phyloP scores from a whole-genome alignment of 2,113 vertebrate genomes.

The Camelus bactrianus region DNA sequence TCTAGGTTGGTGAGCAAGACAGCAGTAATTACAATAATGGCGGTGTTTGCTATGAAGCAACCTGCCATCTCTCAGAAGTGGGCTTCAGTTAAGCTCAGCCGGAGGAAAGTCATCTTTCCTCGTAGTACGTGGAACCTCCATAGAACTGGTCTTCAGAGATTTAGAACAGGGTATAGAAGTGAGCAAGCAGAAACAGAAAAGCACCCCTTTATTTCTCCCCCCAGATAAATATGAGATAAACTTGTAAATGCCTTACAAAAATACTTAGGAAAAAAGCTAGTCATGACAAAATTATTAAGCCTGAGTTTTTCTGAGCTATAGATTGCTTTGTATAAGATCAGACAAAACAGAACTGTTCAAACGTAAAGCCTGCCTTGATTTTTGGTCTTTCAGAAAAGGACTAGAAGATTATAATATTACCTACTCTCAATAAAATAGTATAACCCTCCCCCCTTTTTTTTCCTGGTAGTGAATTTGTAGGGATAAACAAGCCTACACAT shows the following conservation, averaged over 20 bases:
- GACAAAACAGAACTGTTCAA: constrained; percentile 42
- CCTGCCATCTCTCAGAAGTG: neutral
- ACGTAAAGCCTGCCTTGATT: constrained; percentile 61
- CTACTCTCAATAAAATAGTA: constrained; percentile 66
- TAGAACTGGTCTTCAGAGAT: neutral
- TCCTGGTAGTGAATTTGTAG: constrained; percentile 74
- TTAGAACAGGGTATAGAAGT: neutral
- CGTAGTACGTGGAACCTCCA: neutral
- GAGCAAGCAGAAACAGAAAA: neutral
- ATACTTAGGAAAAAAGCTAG: neutral
- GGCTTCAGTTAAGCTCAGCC: neutral
- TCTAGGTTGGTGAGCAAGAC: neutral
- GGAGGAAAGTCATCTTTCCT: neutral
- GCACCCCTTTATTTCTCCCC: neutral
- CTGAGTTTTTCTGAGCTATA: constrained; percentile 39
- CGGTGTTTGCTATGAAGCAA: neutral
- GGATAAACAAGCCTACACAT: constrained; percentile 80
- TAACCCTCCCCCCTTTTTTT: constrained; percentile 41
- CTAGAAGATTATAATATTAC: constrained; percentile 76
- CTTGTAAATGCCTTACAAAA: constrained; percentile 54
- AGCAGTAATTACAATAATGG: neutral
- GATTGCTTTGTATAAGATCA: constrained; percentile 45
- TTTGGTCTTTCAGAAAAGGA: constrained; percentile 61
- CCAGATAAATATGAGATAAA: neutral
- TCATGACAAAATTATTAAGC: constrained; percentile 46